Base-by-base conservation (phyloP, 2,888 invertebrate genomes). In the Cryptus armator region DNA sequence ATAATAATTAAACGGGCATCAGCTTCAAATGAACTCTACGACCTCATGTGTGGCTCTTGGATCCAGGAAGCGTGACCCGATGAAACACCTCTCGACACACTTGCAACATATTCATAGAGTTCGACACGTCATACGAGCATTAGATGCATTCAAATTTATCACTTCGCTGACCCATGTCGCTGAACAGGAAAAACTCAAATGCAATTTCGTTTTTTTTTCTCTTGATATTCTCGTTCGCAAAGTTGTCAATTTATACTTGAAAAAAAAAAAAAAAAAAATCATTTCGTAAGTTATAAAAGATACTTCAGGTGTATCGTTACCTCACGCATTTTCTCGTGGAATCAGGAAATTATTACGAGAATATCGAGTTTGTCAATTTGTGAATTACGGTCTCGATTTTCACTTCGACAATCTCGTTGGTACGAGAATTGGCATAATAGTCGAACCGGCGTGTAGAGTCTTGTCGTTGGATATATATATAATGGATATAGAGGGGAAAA, bases 301-400 rank as follows among this genome's bases (percentile, higher is more conserved):
- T 53, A 53, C 16, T 53, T 53, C 19, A 9, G 43, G 43, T 66
- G 5, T n/a, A n/a, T 66, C 16, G 37, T 66, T 75, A 75, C 53
- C 51, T 12, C 32, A 53, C 53, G 12, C 10, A 46, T 62, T 71
- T 68, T 68, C 56, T n/a, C 32, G 37, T 53, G n/a, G 48, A 56
- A 67, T 62, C 78, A 72, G 78, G 72, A 83, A 83, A 76, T 62
- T 64, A 66, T 53, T 62, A 70, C 59, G 72, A 29, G 72, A 24
- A 53, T 29, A 80, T 71, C 67, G 19, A 59, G 75, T 53, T 81
- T 81, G 84, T 81, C 79, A 75, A 81, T 86, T 71, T 64, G 70
- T 56, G 43, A 76, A 81, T 77, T 51, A 79, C 62, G 59, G 66
- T 71, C 43, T 37, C 19, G 70, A 81, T 86, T 84, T 86, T 79